Base-by-base conservation (phyloP, 2,888 invertebrate species). In the Odontothrips loti region DNA sequence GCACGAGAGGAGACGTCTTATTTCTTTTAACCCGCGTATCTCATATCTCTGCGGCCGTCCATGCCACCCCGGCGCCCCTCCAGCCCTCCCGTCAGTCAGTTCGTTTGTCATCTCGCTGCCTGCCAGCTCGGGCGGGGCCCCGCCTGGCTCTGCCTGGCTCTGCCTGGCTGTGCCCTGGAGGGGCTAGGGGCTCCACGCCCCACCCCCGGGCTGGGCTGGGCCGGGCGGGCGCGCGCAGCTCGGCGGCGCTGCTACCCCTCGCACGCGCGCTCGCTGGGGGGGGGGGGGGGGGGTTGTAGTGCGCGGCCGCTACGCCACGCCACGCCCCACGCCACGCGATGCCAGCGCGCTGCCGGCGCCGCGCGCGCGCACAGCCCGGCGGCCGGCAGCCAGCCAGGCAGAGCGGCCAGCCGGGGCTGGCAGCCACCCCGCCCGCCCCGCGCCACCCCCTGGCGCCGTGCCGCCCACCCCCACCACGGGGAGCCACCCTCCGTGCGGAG, bases 211-310 rank as follows among this genome's bases (percentile, higher is more conserved):
- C 58, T 58, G 58, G 12, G 58, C 58, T 58, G 58, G 20, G n/a
- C 51, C 51, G 15, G 15, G 12, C 51, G 51, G 15, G 17, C 51
- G 51, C 51, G 51, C 58, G 58, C 58, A 20, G 58, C 17, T 58
- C 58, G 58, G 58, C n/a, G 6, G 58, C 58, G 58, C 88, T 87
- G 86, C 87, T 87, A 88, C 84, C 85, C 84, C 84, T 81, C 81
- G 82, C 83, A 83, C 83, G 84, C 83, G 81, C 80, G 81, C 82
- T 34, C 68, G 58, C 79, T 79, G 58, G 63, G 23, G 58, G 34
- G 34, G 34, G 63, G 15, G 34, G 34, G 34, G 34, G 2, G 34
- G 34, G 34, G 34, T 43, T 2, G 34, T 2, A 6, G 34, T 43
- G 34, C 34, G 34, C 78, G 51, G 75, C 81, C 86, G 84, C 85